phyloP scores from a whole-genome alignment of 2,888 invertebrate genomes.

The Beris chalybata region DNA sequence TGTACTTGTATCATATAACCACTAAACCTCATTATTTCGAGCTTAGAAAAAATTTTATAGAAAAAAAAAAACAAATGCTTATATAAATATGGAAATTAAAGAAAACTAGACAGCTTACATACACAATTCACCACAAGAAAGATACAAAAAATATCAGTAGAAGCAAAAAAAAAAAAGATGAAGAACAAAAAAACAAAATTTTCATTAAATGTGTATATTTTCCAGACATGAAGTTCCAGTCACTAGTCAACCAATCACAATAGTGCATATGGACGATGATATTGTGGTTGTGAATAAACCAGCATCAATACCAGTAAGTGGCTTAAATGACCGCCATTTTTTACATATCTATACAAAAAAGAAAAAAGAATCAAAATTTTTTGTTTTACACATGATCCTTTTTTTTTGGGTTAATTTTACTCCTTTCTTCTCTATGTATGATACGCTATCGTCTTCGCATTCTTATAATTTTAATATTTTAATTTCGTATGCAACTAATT shows the following conservation, averaged over 20 bases:
- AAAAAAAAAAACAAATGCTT: too few species aligned
- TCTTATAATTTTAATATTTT: too few species aligned
- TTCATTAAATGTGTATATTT: slow-evolving; percentile 50
- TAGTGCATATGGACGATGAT: slow-evolving; percentile 98
- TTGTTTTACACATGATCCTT: not conserved
- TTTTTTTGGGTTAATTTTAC: not conserved
- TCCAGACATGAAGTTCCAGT: slow-evolving; percentile 99
- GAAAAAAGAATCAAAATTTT: not conserved
- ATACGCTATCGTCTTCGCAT: too few species aligned
- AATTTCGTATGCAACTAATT: too few species aligned
- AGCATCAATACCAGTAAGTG: slow-evolving; percentile 99
- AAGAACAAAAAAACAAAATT: slow-evolving; percentile 26
- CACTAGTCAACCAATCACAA: slow-evolving; percentile 93
- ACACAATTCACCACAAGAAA: not conserved
- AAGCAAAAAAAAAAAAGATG: not conserved
- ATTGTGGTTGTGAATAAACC: slow-evolving; percentile 99
- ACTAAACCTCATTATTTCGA: too few species aligned
- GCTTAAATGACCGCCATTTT: slow-evolving; percentile 77
- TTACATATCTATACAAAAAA: slow-evolving; percentile 22
- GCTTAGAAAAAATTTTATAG: too few species aligned
- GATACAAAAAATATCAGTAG: not conserved
- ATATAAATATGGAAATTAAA: too few species aligned
- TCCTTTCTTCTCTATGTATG: too few species aligned
- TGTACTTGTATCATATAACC: too few species aligned
- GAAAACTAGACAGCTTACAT: too few species aligned